These are phyloP conservation scores for Neoitamus cyanurus DNA, from an alignment of 2,888 invertebrate genomes.

Conservation along the genomic window DNA sequence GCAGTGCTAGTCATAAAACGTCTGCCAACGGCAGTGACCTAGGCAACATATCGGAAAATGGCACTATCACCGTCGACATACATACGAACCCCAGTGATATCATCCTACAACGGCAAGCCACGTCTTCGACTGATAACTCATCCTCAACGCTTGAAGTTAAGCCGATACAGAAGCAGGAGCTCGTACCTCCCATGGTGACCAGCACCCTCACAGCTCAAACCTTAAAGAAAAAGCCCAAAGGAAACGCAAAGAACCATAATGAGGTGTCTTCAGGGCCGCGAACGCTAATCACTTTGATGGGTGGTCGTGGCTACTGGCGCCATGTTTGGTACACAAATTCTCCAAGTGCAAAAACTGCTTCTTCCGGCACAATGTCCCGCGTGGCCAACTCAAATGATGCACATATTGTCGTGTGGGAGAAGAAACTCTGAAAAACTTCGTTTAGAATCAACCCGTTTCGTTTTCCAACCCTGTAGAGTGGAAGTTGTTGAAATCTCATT, in stretches of 20 bases:
- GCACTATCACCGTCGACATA: constrained; percentile 63
- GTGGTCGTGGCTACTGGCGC: constrained; percentile 89
- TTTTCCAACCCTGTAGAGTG: neutral
- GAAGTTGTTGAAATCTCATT: constrained; percentile 17
- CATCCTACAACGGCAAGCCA: constrained; percentile 53
- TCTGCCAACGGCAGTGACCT: constrained; percentile 65
- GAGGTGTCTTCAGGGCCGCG: constrained; percentile 68
- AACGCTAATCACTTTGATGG: constrained; percentile 87
- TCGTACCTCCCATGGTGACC: neutral
- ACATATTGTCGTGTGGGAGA: constrained; percentile 91
- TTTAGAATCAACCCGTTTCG: too few relatives aligned
- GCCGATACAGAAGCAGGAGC: neutral
- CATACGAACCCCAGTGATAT: constrained; percentile 55
- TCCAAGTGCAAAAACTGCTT: constrained; percentile 58
- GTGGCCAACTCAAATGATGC: constrained; percentile 87
- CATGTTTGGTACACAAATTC: constrained; percentile 73
- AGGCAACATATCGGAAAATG: constrained; percentile 70
- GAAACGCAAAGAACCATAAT: constrained; percentile 58
- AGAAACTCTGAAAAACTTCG: constrained; percentile 73
- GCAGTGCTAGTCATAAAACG: constrained; percentile 77
- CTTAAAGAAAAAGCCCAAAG: constrained; percentile 63
- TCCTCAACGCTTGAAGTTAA: neutral
- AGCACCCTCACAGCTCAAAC: constrained; percentile 59
- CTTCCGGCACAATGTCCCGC: constrained; percentile 66
- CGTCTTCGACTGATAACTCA: neutral